A percentile compares a stretch with the other conserved stretches of the same genome.
Evolutionary conservation across 2,888 invertebrate genomes (phyloP).

Genomic region (Camptogramma bilineatum): DNA sequence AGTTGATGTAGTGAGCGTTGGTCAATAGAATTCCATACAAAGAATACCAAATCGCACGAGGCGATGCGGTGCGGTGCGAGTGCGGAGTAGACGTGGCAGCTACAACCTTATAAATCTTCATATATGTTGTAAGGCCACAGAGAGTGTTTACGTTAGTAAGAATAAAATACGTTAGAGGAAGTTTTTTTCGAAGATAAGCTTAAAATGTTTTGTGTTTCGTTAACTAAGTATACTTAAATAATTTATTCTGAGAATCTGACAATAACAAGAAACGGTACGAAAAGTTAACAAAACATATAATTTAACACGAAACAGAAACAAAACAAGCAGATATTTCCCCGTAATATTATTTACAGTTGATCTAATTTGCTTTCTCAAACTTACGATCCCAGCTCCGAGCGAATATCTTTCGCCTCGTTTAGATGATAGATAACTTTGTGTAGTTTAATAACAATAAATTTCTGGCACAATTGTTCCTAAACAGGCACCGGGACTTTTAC

Average conservation of each 20-base stretch:
- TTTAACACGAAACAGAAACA: constrained; percentile 20
- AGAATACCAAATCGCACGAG: too few species aligned
- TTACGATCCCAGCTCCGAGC: constrained; percentile 30
- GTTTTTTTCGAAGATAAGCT: too few species aligned
- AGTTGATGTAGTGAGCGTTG: too few species aligned
- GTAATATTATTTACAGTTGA: constrained; percentile 36
- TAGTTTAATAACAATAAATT: constrained; percentile 45
- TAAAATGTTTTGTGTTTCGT: too few species aligned
- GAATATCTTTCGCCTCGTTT: constrained; percentile 43
- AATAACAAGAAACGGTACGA: neutral
- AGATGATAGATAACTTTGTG: constrained; percentile 44
- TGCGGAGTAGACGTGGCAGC: too few species aligned
- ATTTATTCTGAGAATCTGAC: neutral
- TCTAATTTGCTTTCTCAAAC: constrained; percentile 40
- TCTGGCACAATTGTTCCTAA: constrained; percentile 37
- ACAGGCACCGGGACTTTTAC: constrained; percentile 38
- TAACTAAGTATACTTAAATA: too few species aligned
- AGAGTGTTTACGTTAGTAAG: too few species aligned
- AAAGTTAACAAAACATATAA: constrained; percentile 1
- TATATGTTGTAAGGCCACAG: too few species aligned
- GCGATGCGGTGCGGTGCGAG: too few species aligned
- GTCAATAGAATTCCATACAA: too few species aligned
- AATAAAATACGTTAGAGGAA: too few species aligned
- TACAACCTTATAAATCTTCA: too few species aligned
- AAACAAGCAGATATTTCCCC: constrained; percentile 25